These are phyloP conservation scores for Galeruca laticollis DNA, from an alignment of 2,888 invertebrate genomes.

Conservation along the genomic window DNA sequence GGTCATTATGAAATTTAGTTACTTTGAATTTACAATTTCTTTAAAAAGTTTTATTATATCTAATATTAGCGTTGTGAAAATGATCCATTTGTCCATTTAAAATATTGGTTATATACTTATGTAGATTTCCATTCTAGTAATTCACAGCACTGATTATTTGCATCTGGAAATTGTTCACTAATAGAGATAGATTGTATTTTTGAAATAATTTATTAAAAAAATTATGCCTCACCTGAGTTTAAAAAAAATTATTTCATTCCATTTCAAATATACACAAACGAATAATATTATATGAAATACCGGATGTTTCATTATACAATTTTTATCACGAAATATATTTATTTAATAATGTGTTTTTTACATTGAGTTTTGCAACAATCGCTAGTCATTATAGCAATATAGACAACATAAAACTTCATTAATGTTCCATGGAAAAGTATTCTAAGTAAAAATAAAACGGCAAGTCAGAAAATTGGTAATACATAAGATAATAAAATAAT, in stretches of 20 bases:
- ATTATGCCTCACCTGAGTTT: background rate
- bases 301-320: slow-evolving; percentile 31
- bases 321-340: slow-evolving; percentile 24
- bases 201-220: background rate
- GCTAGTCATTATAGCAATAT: slow-evolving; percentile 24
- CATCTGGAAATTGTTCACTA: no score
- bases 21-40: no score
- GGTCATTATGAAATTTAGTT: no score
- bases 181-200: no score
- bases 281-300: slow-evolving; percentile 18
- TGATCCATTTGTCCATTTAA: no score
- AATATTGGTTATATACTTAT: no score
- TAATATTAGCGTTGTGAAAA: no score
- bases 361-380: slow-evolving; percentile 14
- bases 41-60: no score
- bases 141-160: no score
- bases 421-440: background rate
- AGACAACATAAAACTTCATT: background rate
- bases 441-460: background rate
- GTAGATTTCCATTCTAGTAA: no score
- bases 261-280: slow-evolving; percentile 2
- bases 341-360: slow-evolving; percentile 30
- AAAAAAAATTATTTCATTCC: background rate
- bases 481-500: slow-evolving; percentile 12
- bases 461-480: background rate